A percentile compares a stretch with the other conserved stretches of the same genome.
Conservation (phyloP, 1,140 invertebrate species). For the Lerema accius region DNA sequence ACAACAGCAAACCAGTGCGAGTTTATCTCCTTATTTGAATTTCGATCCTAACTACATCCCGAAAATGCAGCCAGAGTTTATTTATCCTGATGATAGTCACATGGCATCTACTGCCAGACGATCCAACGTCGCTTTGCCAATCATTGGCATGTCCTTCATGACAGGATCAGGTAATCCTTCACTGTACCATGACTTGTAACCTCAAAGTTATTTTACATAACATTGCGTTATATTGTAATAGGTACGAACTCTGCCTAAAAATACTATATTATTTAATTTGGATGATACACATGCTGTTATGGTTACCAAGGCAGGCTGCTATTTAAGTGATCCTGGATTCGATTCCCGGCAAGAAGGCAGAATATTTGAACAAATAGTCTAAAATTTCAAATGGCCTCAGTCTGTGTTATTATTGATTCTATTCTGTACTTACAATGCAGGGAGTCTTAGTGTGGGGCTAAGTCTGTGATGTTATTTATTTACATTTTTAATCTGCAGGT, state of each 20-base stretch:
- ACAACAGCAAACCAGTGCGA: constrained; percentile 61
- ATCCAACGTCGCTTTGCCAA: constrained; percentile 92
- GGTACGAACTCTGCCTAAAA: too few species aligned
- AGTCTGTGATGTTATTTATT: too few species aligned
- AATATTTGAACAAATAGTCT: too few species aligned
- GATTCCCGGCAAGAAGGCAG: too few species aligned
- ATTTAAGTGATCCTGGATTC: too few species aligned
- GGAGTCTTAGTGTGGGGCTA: too few species aligned
- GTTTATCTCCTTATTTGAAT: constrained; percentile 96
- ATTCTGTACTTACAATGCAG: too few species aligned
- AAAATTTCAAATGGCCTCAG: too few species aligned
- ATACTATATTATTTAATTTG: too few species aligned
- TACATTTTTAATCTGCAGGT: constrained; percentile 63
- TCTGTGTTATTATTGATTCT: too few species aligned
- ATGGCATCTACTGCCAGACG: constrained; percentile 78
- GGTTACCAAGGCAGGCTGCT: not conserved
- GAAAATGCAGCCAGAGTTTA: constrained; percentile 94
- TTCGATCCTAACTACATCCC: constrained; percentile 94
- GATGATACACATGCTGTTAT: not conserved
- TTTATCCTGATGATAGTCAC: constrained; percentile 91
- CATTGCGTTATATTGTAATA: constrained; percentile 33
- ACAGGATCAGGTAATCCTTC: constrained; percentile 85
- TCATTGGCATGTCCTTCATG: constrained; percentile 95
- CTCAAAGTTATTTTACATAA: constrained; percentile 68
- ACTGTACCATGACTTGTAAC: constrained; percentile 49